A percentile compares a stretch with the other conserved stretches of the same genome.
Conservation (phyloP, 2,113 vertebrate species). For the Lathamus discolor region DNA sequence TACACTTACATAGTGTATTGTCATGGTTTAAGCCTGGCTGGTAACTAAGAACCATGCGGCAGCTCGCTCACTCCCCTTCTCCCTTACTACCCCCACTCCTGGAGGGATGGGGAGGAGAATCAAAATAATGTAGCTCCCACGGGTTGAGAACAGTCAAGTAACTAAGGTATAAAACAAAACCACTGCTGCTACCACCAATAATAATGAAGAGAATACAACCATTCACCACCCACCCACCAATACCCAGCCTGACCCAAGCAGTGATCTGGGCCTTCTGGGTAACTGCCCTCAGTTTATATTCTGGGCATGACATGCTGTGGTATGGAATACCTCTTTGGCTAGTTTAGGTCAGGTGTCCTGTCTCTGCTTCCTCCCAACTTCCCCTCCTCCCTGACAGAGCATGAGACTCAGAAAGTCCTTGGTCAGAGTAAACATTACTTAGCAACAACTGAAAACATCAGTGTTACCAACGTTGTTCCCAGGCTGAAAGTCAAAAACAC, state of each 20-base stretch:
- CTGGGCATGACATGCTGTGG: background rate
- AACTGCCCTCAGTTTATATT: background rate
- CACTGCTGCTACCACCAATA: background rate
- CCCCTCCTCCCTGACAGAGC: background rate
- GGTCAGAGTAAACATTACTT: background rate
- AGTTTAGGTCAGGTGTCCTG: background rate
- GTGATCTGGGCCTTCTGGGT: too few relatives aligned
- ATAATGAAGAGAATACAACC: too few relatives aligned
- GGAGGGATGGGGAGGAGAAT: background rate
- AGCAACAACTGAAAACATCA: background rate
- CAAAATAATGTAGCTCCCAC: background rate
- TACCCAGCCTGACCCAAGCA: background rate
- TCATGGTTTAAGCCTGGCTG: background rate
- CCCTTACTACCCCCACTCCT: background rate
- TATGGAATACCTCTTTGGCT: background rate
- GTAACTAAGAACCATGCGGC: background rate
- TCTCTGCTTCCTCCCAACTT: background rate
- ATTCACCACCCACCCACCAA: too few relatives aligned
- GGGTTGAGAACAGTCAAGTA: background rate
- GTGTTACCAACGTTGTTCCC: background rate
- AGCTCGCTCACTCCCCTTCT: rapidly evolving
- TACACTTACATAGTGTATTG: too few relatives aligned
- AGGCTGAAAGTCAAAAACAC: background rate
- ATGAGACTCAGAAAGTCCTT: background rate
- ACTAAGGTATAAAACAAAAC: background rate